Conservation (phyloP, 2,888 invertebrate species). For the Scaptodrosophila latifasciaeformis region DNA sequence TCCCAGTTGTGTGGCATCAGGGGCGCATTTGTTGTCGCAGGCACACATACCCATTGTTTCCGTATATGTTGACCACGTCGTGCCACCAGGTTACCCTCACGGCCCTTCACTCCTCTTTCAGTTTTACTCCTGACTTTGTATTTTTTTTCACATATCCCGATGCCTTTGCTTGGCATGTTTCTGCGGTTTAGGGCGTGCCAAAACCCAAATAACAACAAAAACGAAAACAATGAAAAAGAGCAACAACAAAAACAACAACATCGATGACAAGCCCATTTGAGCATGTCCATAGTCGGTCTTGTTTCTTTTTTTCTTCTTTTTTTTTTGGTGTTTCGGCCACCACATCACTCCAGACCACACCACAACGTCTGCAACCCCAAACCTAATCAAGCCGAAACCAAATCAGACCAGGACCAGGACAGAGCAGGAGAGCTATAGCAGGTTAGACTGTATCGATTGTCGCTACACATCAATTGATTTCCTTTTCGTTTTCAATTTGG, state of each 20-base stretch:
- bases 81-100: too few relatives aligned
- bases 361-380: slow-evolving; percentile 5
- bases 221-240: too few relatives aligned
- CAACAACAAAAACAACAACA: slow-evolving; percentile 4
- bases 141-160: not conserved
- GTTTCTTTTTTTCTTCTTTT: slow-evolving; percentile 10
- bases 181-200: slow-evolving; percentile 54
- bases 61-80: too few relatives aligned
- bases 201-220: slow-evolving; percentile 26
- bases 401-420: slow-evolving; percentile 31
- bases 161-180: slow-evolving; percentile 7
- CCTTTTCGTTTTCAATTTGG: slow-evolving; percentile 66
- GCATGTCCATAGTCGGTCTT: slow-evolving; percentile 37
- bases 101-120: too few relatives aligned
- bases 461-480: slow-evolving; percentile 66
- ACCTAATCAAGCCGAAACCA: slow-evolving; percentile 8
- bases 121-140: too few relatives aligned
- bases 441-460: slow-evolving; percentile 52
- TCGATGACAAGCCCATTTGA: slow-evolving; percentile 21
- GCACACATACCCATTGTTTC: not conserved
- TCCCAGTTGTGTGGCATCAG: slow-evolving; percentile 31
- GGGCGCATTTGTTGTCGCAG: slow-evolving; percentile 2
- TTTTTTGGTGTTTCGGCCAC: slow-evolving; percentile 36
- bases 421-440: not conserved
- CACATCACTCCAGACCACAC: too few relatives aligned